phyloP scores from a whole-genome alignment of 2,888 invertebrate genomes.

The Pelosia muscerda region DNA sequence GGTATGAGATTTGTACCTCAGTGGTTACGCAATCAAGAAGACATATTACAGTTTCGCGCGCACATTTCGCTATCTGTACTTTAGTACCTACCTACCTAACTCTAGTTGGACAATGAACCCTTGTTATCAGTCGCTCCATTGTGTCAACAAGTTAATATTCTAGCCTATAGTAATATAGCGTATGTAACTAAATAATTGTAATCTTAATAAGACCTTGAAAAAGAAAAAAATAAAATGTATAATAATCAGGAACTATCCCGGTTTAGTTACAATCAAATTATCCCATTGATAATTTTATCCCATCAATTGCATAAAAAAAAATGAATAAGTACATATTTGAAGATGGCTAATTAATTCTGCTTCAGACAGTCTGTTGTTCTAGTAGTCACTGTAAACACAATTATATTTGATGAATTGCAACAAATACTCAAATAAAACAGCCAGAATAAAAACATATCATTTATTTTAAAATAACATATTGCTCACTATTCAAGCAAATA shows the following conservation, averaged over 20 bases:
- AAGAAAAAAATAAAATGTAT: no score
- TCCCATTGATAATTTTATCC: no score
- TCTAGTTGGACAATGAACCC: constrained; percentile 54
- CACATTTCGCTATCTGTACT: neutral
- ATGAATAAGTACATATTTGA: no score
- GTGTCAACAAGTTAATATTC: constrained; percentile 21
- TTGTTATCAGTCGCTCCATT: constrained; percentile 38
- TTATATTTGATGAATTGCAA: neutral
- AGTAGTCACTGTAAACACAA: neutral
- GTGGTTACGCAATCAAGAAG: neutral
- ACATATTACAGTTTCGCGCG: neutral
- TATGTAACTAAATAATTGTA: no score
- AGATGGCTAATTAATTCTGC: neutral
- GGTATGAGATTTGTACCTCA: neutral
- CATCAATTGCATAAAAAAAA: no score
- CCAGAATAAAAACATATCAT: constrained; percentile 63
- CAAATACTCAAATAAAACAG: constrained; percentile 39
- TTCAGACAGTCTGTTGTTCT: neutral
- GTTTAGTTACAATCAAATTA: no score
- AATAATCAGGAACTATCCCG: no score
- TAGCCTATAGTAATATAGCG: constrained; percentile 25
- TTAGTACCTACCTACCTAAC: no score
- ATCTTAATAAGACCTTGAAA: no score
- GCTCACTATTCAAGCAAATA: constrained; percentile 76
- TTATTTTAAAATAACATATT: constrained; percentile 83